Percentiles rank a stretch among this genome's conserved stretches.
Conservation (phyloP, 2,113 vertebrate species). For the Oceanodroma tethys region DNA sequence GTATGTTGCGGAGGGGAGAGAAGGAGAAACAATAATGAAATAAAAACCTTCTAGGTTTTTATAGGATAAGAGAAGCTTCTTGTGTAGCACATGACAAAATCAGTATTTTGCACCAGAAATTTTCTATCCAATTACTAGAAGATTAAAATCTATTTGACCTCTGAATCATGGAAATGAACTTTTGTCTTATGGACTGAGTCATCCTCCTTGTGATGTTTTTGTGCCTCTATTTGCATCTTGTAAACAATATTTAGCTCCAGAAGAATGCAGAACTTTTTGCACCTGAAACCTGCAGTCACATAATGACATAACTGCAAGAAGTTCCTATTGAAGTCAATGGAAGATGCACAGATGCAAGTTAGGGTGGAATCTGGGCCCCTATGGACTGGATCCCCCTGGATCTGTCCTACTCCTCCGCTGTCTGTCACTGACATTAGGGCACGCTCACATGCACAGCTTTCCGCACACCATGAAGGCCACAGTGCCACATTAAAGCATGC, state of each 20-base stretch:
- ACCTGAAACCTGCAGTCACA: not conserved
- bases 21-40: not conserved
- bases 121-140: not conserved
- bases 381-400: accelerated
- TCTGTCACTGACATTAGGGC: not conserved
- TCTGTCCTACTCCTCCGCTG: not conserved
- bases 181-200: not conserved
- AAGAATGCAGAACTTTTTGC: not conserved
- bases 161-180: not conserved
- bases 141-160: not conserved
- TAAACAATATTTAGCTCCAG: not conserved
- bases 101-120: not conserved
- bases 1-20: not conserved
- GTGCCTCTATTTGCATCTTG: not conserved
- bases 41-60: not conserved
- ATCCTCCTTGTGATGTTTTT: not conserved
- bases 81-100: not conserved
- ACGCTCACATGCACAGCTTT: accelerated
- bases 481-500: not conserved
- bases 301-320: not conserved
- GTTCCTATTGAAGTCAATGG: not conserved
- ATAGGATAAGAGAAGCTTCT: not conserved
- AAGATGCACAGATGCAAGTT: not conserved
- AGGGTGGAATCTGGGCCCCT: not conserved
- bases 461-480: not conserved